Conservation (phyloP, 53 echinoderm and acorn worm genomes). For the Henricia sp. region DNA sequence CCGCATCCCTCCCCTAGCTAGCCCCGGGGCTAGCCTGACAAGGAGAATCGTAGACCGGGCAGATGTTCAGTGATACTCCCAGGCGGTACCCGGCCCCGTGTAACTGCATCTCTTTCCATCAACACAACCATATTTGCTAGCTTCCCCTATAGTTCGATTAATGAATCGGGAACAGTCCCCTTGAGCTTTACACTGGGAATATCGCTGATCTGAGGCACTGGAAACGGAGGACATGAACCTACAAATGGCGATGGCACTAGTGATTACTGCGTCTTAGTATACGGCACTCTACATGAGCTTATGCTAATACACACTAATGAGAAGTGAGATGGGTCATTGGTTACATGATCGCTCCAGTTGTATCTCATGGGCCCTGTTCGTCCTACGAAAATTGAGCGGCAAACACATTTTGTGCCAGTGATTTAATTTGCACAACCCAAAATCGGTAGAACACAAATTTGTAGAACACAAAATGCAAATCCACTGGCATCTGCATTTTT, state of each 20-base stretch:
- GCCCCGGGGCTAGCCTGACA: neutral
- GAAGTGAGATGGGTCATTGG: no score
- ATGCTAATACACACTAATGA: no score
- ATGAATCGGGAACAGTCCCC: constrained; percentile 15
- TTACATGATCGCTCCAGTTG: no score
- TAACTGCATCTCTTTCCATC: constrained; percentile 30
- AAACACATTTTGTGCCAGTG: no score
- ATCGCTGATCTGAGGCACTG: neutral
- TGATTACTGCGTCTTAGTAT: no score
- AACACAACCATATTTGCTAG: constrained; percentile 40
- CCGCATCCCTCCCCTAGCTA: neutral
- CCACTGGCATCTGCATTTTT: no score
- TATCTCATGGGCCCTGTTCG: no score
- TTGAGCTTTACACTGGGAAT: neutral
- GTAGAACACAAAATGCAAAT: no score
- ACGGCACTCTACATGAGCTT: no score
- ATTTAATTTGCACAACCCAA: no score
- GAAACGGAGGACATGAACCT: neutral
- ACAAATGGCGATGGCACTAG: neutral
- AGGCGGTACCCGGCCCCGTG: neutral
- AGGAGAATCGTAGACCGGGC: neutral
- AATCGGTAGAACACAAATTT: no score
- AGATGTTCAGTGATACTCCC: constrained; percentile 11
- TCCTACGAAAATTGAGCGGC: no score
- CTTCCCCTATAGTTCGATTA: constrained; percentile 25